Evolutionary conservation across 2,888 invertebrate species (phyloP).

Genomic region (Agapostemon virescens): DNA sequence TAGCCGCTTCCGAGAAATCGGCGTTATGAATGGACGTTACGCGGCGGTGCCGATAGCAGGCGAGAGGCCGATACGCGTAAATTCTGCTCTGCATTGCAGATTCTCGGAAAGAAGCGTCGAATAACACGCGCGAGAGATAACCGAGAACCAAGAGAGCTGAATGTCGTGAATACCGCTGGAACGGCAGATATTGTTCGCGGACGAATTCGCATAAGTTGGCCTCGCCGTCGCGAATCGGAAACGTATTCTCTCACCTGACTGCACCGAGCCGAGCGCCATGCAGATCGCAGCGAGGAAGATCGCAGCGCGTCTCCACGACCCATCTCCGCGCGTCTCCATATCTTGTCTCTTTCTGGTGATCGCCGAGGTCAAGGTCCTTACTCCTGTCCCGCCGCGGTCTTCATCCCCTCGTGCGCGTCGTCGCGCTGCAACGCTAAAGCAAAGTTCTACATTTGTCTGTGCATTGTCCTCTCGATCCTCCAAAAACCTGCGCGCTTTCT

Average conservation of each 20-base stretch:
- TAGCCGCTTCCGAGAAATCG: neutral
- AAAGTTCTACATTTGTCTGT: neutral
- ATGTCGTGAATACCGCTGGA: neutral
- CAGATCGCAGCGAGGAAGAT: constrained; percentile 27
- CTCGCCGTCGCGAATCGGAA: too few species aligned
- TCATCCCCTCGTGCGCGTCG: constrained; percentile 42
- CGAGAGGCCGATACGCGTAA: constrained; percentile 20
- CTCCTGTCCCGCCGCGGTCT: constrained; percentile 15
- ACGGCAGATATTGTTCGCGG: neutral
- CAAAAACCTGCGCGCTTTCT: neutral
- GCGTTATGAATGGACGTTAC: constrained; percentile 18
- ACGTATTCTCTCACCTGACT: constrained; percentile 56
- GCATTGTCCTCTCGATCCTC: too few species aligned
- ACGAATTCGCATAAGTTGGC: neutral
- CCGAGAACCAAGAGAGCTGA: neutral
- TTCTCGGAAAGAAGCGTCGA: constrained; percentile 47
- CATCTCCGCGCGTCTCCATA: neutral
- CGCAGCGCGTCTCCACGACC: neutral
- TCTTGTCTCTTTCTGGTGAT: constrained; percentile 20
- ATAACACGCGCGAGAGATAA: constrained; percentile 11
- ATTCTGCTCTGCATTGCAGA: neutral
- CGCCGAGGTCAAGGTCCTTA: constrained; percentile 7
- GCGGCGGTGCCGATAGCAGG: constrained; percentile 34
- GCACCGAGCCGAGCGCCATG: constrained; percentile 22
- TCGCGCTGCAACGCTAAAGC: neutral